These are phyloP conservation scores for Tyrannus savana DNA, from an alignment of 2,113 vertebrate genomes.

Conservation along the genomic window DNA sequence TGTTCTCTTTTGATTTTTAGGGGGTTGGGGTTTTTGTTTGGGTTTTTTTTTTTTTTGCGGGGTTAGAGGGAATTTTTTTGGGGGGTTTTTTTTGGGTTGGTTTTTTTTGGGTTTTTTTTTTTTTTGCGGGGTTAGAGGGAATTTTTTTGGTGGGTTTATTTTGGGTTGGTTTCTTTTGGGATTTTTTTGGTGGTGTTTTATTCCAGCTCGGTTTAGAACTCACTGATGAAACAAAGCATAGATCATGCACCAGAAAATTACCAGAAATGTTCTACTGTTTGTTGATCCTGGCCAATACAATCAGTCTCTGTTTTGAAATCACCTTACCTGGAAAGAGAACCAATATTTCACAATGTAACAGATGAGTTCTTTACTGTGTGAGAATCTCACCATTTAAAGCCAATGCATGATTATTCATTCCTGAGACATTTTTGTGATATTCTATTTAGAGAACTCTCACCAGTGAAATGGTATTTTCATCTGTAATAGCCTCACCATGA, in stretches of 20 bases:
- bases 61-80: not conserved
- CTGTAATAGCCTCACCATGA: not conserved
- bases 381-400: not conserved
- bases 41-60: too few species aligned
- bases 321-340: not conserved
- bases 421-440: not conserved
- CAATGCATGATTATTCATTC: not conserved
- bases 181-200: not conserved
- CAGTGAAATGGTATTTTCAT: not conserved
- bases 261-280: not conserved
- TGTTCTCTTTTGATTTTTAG: not conserved
- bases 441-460: not conserved
- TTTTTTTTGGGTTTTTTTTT: not conserved
- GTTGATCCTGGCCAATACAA: not conserved
- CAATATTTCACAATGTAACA: not conserved
- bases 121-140: too few species aligned
- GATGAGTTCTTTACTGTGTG: not conserved
- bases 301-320: not conserved
- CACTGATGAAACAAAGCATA: not conserved
- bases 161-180: not conserved
- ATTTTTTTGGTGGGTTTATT: not conserved
- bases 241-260: not conserved
- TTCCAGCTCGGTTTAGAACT: not conserved
- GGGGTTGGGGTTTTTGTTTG: too few species aligned
- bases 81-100: not conserved